phyloP scores from a whole-genome alignment of 2,888 invertebrate species.

The Trypoxylon attenuatum region DNA sequence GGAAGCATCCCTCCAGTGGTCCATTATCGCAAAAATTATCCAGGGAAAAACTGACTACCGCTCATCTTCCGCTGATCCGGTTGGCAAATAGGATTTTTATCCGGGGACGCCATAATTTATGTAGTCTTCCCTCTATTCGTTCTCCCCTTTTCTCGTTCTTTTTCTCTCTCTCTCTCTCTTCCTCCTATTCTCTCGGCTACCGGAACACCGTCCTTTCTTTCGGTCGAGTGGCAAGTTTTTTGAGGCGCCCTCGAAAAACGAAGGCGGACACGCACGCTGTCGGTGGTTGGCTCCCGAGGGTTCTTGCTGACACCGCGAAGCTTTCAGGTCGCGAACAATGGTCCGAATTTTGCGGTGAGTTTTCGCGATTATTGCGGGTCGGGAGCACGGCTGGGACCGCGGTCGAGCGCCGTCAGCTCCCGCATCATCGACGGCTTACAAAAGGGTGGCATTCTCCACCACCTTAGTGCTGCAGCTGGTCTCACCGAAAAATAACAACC shows the following conservation, averaged over 20 bases:
- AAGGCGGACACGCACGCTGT: slow-evolving; percentile 25
- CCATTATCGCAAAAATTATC: too few species aligned
- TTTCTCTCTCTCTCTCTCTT: too few species aligned
- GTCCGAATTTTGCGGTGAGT: slow-evolving; percentile 34
- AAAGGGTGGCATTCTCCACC: slow-evolving; percentile 21
- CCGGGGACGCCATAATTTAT: not conserved
- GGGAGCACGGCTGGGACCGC: not conserved
- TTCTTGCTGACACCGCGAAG: slow-evolving; percentile 21
- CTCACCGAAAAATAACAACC: too few species aligned
- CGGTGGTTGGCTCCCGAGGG: slow-evolving; percentile 20
- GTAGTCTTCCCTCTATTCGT: not conserved
- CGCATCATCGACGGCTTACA: slow-evolving; percentile 47
- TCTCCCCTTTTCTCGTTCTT: too few species aligned
- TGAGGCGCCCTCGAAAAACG: not conserved
- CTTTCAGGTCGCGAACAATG: slow-evolving; percentile 42
- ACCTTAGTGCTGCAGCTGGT: too few species aligned
- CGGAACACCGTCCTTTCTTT: too few species aligned
- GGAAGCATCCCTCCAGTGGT: too few species aligned
- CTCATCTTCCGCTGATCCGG: not conserved
- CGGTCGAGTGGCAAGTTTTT: slow-evolving; percentile 2
- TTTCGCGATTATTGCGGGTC: slow-evolving; percentile 37
- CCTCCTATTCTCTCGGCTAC: too few species aligned
- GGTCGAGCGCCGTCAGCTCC: slow-evolving; percentile 23
- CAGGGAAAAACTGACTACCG: not conserved
- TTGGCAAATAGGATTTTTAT: not conserved